Conservation (phyloP, 1,140 invertebrate species). For the Cheumatopsyche charites region DNA sequence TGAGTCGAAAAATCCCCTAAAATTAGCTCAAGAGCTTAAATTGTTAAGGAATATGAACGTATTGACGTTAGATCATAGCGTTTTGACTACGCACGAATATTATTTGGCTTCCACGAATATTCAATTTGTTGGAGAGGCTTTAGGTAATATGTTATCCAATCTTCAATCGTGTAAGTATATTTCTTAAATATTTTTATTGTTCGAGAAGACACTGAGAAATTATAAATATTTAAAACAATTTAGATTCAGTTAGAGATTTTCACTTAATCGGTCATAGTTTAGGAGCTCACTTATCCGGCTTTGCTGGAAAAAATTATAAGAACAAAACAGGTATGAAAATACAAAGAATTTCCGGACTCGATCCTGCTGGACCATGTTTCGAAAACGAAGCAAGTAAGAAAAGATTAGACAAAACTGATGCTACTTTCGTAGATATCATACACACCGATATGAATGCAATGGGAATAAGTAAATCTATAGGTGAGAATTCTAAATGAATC, state of each 20-base stretch:
- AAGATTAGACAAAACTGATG: conserved; percentile 31
- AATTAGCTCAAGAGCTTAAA: neutral
- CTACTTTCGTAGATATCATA: conserved; percentile 42
- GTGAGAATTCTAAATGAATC: neutral
- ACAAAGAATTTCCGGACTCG: conserved; percentile 52
- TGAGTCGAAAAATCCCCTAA: no score
- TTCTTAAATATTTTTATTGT: neutral
- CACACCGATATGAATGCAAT: conserved; percentile 34
- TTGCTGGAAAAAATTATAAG: conserved; percentile 47
- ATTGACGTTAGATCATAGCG: neutral
- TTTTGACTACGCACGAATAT: conserved; percentile 46
- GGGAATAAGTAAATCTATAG: conserved; percentile 45
- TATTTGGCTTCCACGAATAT: conserved; percentile 54
- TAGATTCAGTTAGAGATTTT: conserved; percentile 37
- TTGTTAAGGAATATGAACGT: neutral
- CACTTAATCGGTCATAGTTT: conserved; percentile 53
- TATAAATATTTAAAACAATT: no score
- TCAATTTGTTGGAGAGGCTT: conserved; percentile 52
- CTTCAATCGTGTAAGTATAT: conserved; percentile 51
- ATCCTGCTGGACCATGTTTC: conserved; percentile 35
- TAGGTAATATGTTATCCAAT: conserved; percentile 52
- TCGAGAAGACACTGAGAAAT: no score
- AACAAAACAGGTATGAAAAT: neutral
- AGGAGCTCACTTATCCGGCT: conserved; percentile 51
- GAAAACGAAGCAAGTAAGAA: neutral